Conservation (phyloP, 2,113 vertebrate genomes). For the Ptyas mucosa region DNA sequence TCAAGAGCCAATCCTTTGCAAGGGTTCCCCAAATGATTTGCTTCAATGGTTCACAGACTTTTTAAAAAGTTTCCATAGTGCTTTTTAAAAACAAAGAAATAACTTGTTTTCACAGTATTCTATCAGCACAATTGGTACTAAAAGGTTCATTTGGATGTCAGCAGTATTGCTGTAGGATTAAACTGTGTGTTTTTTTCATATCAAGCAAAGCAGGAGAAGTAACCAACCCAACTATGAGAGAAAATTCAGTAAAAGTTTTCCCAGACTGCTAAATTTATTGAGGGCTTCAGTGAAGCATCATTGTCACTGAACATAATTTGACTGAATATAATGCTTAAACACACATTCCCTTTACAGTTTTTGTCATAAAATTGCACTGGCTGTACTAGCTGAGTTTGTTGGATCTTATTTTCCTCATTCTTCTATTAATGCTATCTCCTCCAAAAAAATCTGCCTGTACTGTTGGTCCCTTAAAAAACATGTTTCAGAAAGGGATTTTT, state of each 20-base stretch:
- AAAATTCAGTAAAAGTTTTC: neutral
- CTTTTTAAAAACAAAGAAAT: neutral
- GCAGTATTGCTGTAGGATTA: neutral
- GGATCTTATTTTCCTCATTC: neutral
- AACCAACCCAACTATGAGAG: neutral
- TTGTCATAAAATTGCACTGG: neutral
- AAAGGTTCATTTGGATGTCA: neutral
- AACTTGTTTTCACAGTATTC: neutral
- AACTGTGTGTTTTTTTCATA: neutral
- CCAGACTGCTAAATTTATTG: neutral
- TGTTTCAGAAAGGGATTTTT: neutral
- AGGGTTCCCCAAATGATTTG: neutral
- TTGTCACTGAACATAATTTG: neutral
- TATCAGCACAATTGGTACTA: neutral
- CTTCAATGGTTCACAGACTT: neutral
- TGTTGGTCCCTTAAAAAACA: neutral
- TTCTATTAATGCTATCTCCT: neutral
- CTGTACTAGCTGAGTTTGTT: neutral
- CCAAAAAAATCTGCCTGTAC: neutral
- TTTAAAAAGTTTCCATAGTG: neutral
- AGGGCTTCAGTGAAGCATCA: neutral
- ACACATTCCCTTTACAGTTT: neutral
- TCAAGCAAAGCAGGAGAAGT: neutral
- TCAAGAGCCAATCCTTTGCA: neutral
- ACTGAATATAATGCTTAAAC: neutral